Percentiles rank a stretch among this genome's conserved stretches.
These are phyloP conservation scores for Rhopalosiphum padi DNA, from an alignment of 1,140 invertebrate species.

Conservation along the genomic window DNA sequence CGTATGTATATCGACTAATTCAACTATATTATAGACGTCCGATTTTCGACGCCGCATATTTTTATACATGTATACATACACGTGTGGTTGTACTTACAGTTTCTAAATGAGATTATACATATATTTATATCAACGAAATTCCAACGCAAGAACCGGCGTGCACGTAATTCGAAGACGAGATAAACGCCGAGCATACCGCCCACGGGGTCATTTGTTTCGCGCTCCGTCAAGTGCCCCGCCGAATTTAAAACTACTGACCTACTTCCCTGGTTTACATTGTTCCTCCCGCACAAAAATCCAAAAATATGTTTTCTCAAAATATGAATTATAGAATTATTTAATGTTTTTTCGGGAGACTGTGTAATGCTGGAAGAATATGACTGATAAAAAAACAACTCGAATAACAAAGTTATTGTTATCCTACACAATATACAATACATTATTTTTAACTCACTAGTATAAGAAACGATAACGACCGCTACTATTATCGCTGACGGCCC, in stretches of 20 bases:
- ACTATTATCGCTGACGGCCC: background rate
- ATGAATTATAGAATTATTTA: background rate
- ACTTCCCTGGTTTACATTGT: conserved; percentile 46
- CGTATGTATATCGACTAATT: background rate
- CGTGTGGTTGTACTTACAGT: background rate
- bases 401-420: background rate
- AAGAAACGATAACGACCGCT: background rate
- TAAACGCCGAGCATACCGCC: conserved; percentile 6
- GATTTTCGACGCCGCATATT: background rate
- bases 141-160: background rate
- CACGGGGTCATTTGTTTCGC: conserved; percentile 27
- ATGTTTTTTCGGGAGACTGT: background rate
- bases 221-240: background rate
- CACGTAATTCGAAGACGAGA: conserved; percentile 20
- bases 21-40: background rate
- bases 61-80: background rate
- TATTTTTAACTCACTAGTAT: background rate
- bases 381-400: background rate
- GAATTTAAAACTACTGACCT: conserved; percentile 24
- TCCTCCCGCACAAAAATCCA: background rate
- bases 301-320: background rate
- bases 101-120: conserved; percentile 2
- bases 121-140: background rate
- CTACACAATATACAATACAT: background rate
- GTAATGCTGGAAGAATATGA: background rate